These are phyloP conservation scores for Drosophila formosana DNA, from an alignment of 2,888 invertebrate species.

Conservation along the genomic window DNA sequence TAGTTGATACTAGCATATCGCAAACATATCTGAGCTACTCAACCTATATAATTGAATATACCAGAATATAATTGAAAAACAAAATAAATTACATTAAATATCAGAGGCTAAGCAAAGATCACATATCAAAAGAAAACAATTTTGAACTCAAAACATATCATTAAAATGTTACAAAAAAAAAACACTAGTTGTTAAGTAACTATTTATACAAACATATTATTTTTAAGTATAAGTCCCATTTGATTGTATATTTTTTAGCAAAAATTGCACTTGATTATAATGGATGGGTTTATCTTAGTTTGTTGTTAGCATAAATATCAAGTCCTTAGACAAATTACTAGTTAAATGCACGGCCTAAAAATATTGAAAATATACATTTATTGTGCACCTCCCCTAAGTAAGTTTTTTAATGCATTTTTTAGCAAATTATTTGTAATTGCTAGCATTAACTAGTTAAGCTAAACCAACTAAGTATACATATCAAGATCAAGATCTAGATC, in stretches of 20 bases:
- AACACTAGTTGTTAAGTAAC: conserved; percentile 35
- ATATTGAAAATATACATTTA: conserved; percentile 25
- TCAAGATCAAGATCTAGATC: conserved; percentile 16
- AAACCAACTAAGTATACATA: conserved; percentile 48
- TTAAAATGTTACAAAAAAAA: conserved; percentile 36
- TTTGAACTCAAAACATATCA: conserved; percentile 84
- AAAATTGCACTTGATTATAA: conserved; percentile 28
- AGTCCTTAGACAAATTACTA: conserved; percentile 70
- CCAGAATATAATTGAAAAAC: conserved; percentile 6
- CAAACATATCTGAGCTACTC: conserved; percentile 37
- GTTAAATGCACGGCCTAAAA: conserved; percentile 74
- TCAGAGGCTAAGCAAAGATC: conserved; percentile 41
- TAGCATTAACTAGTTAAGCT: conserved; percentile 36
- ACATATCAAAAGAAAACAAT: conserved; percentile 72
- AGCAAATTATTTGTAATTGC: conserved; percentile 66
- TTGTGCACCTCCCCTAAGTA: conserved; percentile 54
- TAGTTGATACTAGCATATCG: conserved; percentile 27
- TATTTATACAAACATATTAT: conserved; percentile 18
- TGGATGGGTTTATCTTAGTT: conserved; percentile 22
- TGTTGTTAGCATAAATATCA: conserved; percentile 31
- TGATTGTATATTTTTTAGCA: conserved; percentile 2
- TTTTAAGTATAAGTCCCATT: conserved; percentile 24
- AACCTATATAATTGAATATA: conserved; percentile 30
- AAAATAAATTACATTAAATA: conserved; percentile 42
- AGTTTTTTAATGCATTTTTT: conserved; percentile 71